Evolutionary conservation across 2,113 vertebrate genomes (phyloP).

Genomic region (Poeciliopsis occidentalis): DNA sequence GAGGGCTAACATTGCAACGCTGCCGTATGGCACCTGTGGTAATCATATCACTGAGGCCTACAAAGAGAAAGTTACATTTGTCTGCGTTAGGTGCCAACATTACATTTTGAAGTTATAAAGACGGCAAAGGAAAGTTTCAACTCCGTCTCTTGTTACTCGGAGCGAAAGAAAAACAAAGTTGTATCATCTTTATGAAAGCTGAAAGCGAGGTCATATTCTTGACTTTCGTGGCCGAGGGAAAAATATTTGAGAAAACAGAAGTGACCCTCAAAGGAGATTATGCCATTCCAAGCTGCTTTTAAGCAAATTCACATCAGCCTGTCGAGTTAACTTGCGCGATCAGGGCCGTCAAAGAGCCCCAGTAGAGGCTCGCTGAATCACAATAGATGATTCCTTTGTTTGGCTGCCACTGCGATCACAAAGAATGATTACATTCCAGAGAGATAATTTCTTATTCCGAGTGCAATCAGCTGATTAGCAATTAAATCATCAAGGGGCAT

Average conservation of each 20-base stretch:
- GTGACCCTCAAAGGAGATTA: not conserved
- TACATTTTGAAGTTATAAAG: slow-evolving; percentile 5
- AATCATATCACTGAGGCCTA: not conserved
- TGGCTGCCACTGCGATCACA: slow-evolving; percentile 7
- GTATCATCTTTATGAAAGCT: not conserved
- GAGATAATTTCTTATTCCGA: slow-evolving; percentile 3
- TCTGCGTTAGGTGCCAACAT: slow-evolving; percentile 8
- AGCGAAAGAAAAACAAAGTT: not conserved
- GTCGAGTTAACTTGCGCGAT: slow-evolving; percentile 18
- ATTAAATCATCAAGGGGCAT: slow-evolving; percentile 35
- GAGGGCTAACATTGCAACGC: not conserved
- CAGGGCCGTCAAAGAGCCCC: slow-evolving; percentile 26
- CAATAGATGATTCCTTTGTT: slow-evolving; percentile 17
- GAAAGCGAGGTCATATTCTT: slow-evolving; percentile 9
- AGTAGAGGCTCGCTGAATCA: slow-evolving; percentile 10
- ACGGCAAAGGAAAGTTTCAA: not conserved
- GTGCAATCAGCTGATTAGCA: slow-evolving; percentile 50
- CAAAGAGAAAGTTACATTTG: slow-evolving; percentile 10
- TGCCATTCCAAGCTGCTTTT: not conserved
- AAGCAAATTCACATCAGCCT: slow-evolving; percentile 20
- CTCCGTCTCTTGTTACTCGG: not conserved
- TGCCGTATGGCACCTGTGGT: slow-evolving; percentile 5
- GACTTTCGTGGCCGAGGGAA: slow-evolving; percentile 20
- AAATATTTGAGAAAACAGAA: slow-evolving; percentile 9
- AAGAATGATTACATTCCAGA: slow-evolving; percentile 2